Evolutionary conservation across 2,797 vertebrate species (phyloP).

Genomic region (Coregonus ussuriensis): DNA sequence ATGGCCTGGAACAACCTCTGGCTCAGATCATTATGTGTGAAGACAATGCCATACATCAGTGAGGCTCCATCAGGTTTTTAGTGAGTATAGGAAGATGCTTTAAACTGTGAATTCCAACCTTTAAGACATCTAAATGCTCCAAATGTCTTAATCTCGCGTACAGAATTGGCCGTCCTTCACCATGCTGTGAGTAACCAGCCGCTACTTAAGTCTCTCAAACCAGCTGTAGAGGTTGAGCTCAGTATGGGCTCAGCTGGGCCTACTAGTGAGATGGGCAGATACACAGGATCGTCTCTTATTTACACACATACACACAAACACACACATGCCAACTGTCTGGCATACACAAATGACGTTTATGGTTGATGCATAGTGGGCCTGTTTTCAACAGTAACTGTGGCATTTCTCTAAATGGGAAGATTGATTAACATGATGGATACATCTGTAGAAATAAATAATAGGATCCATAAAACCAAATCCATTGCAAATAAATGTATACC

Average conservation of each 20-base stretch:
- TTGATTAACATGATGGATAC: background rate
- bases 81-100: too few species aligned
- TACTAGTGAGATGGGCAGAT: background rate
- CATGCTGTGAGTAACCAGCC: background rate
- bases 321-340: constrained; percentile 33
- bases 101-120: background rate
- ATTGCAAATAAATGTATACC: too few species aligned
- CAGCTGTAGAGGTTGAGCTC: constrained; percentile 42
- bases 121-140: background rate
- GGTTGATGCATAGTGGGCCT: constrained; percentile 19
- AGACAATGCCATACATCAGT: background rate
- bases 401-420: background rate
- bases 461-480: background rate
- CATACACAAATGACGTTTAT: constrained; percentile 35
- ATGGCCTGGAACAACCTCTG: constrained; percentile 52
- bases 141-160: background rate
- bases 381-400: constrained; percentile 26
- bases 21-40: constrained; percentile 60
- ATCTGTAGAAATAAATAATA: constrained; percentile 3
- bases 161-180: background rate
- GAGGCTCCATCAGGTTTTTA: background rate
- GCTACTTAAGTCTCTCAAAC: constrained; percentile 4
- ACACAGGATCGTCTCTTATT: background rate
- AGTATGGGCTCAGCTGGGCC: constrained; percentile 15
- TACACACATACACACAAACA: constrained; percentile 33